Base-by-base conservation (phyloP, 2,797 vertebrate genomes). In the Lerista edwardsae region DNA sequence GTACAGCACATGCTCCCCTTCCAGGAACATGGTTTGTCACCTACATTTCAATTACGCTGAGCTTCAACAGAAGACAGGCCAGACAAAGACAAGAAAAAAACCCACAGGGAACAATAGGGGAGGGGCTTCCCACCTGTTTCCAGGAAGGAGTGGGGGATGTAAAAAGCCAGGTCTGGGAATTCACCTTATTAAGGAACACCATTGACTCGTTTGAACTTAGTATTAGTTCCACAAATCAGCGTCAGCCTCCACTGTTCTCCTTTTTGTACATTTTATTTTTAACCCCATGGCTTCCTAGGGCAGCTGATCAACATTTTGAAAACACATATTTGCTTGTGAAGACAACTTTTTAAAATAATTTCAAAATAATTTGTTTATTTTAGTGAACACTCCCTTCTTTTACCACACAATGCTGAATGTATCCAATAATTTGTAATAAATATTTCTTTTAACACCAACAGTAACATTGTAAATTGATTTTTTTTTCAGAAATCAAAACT, bases 81-180 rank as follows among this genome's bases (percentile, higher is more conserved):
- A 81, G 85, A 91, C 88, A 91, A 91, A 90, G 80, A 86, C 92
- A 90, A 61, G 86, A 44, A 8, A 29, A 81, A 85, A 88, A 79
- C 55, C 74, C 3, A 80, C 80, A 1, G 0, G 2, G 79, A 86
- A 85, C 86, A 83, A 80, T 81, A 84, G 81, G 87, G 87, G 83
- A 81, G 3, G 71, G 83, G 90, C 78, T 88, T 86, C 0, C 0
- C 83, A 84, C 21, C 0, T 77, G 64, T 89, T 89, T 90, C 82
- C 91, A 72, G 87, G 85, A 83, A 77, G 86, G 87, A 90, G 88
- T 80, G 86, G 21, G 31, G 25, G 5, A 29, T 11, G 10, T 19
- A 29, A 75, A 75, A 44, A 67, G 4, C 14, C 19, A 67, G 4
- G 44, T 44, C 65, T 84, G 67, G 64, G 1, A 59, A 82, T 39